A percentile compares a stretch with the other conserved stretches of the same genome.
These are phyloP conservation scores for Atlantisia rogersi DNA, from an alignment of 2,113 vertebrate genomes.

Conservation along the genomic window DNA sequence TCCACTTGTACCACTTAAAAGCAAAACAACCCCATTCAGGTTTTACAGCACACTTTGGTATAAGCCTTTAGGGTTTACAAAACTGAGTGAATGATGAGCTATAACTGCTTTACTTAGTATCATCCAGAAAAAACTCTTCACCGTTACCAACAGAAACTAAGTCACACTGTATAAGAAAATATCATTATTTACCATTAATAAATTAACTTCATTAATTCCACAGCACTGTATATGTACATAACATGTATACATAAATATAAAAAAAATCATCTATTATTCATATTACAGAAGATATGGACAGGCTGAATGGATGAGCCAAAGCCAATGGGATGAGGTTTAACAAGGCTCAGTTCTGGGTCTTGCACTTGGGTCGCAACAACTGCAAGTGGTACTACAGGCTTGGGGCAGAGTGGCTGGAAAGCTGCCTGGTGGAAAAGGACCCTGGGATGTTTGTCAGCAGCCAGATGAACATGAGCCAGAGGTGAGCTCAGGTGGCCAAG, in stretches of 20 bases:
- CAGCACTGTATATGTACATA: not conserved
- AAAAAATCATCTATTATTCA: not conserved
- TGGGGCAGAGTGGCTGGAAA: not conserved
- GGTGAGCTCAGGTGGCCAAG: not conserved
- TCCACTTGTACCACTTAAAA: not conserved
- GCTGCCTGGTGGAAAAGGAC: fast-evolving
- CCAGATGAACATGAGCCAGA: fast-evolving
- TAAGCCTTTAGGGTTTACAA: not conserved
- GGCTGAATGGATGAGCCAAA: fast-evolving
- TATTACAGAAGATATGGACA: not conserved
- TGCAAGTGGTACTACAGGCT: fast-evolving
- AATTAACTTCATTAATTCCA: not conserved
- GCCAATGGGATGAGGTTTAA: not conserved
- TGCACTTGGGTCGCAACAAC: not conserved
- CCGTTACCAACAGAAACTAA: not conserved
- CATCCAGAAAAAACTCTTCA: not conserved
- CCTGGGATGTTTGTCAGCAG: fast-evolving
- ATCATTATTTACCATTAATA: not conserved
- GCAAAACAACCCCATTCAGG: not conserved
- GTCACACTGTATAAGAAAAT: not conserved
- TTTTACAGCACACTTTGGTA: not conserved
- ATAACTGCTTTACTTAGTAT: not conserved
- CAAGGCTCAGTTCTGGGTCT: fast-evolving
- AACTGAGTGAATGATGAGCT: not conserved
- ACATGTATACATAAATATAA: not conserved